Conservation (phyloP, 2,888 invertebrate species). For the Caradrina clavipalpis region DNA sequence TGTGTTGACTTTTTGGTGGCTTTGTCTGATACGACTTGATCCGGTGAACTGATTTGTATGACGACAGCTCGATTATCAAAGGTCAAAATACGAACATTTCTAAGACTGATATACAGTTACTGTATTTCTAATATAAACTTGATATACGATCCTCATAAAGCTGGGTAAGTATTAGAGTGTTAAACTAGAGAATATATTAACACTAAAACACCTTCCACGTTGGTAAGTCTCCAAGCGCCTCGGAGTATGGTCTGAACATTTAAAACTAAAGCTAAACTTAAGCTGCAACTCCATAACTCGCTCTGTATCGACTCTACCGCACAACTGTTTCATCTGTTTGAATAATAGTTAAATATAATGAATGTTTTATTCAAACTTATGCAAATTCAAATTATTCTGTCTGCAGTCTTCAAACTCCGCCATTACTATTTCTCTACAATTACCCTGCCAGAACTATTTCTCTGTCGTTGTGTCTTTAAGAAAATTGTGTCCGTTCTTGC, state of each 20-base stretch:
- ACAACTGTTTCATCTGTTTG: conserved; percentile 66
- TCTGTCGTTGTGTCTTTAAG: conserved; percentile 63
- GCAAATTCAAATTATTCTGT: conserved; percentile 77
- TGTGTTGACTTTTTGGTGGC: conserved; percentile 44
- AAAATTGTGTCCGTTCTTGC: conserved; percentile 52
- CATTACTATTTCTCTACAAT: conserved; percentile 74
- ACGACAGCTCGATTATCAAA: conserved; percentile 31
- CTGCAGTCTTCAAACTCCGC: conserved; percentile 64
- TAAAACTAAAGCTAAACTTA: conserved; percentile 71
- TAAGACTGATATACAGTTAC: not conserved
- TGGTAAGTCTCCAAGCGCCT: conserved; percentile 51
- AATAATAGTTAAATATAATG: conserved; percentile 65
- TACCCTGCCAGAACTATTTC: conserved; percentile 70
- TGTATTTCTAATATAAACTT: conserved; percentile 13
- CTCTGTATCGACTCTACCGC: conserved; percentile 61
- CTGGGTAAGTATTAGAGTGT: not conserved
- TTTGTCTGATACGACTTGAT: conserved; percentile 44
- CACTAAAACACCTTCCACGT: conserved; percentile 46
- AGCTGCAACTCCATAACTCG: conserved; percentile 71
- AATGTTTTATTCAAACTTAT: conserved; percentile 76
- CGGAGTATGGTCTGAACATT: conserved; percentile 64
- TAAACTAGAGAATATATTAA: conserved; percentile 35
- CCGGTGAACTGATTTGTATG: conserved; percentile 35
- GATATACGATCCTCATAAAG: conserved; percentile 11
- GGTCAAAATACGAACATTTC: conserved; percentile 8